These are phyloP conservation scores for Perognathus longimembris DNA, from an alignment of 2,113 vertebrate genomes.

Conservation along the genomic window DNA sequence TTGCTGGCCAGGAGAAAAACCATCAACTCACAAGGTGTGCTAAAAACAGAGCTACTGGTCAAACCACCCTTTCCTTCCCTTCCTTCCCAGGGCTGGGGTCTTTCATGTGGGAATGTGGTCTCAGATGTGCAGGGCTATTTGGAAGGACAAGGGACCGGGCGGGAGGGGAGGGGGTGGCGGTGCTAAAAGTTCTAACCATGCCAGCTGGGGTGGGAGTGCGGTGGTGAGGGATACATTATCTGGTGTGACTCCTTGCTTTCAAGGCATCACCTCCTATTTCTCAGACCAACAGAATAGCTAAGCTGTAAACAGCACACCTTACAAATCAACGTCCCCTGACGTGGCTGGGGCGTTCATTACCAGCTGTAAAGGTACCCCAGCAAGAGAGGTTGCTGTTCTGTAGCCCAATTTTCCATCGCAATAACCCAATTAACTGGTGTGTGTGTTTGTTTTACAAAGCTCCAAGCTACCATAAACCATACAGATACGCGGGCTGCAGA, in stretches of 20 bases:
- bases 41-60: slow-evolving; percentile 48
- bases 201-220: slow-evolving; percentile 82
- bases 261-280: slow-evolving; percentile 84
- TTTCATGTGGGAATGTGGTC: slow-evolving; percentile 74
- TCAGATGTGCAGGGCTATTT: slow-evolving; percentile 76
- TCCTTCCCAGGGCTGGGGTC: slow-evolving; percentile 47
- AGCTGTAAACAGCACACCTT: slow-evolving; percentile 89
- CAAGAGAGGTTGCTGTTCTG: slow-evolving; percentile 88
- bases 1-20: slow-evolving; percentile 84
- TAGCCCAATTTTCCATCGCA: slow-evolving; percentile 91
- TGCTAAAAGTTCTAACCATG: slow-evolving; percentile 80
- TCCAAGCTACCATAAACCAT: slow-evolving; percentile 93
- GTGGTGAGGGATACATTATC: slow-evolving; percentile 82
- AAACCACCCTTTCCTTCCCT: slow-evolving; percentile 46
- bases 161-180: not conserved
- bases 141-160: slow-evolving; percentile 49
- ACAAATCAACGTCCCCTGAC: slow-evolving; percentile 89
- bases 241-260: slow-evolving; percentile 86
- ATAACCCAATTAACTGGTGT: slow-evolving; percentile 93
- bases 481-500: slow-evolving; percentile 90
- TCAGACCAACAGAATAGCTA: slow-evolving; percentile 84
- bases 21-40: slow-evolving; percentile 77
- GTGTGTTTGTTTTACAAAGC: slow-evolving; percentile 94
- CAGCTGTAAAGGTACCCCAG: slow-evolving; percentile 88
- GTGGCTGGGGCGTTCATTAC: slow-evolving; percentile 89